phyloP scores from a whole-genome alignment of 2,888 invertebrate species.

The Desoria tigrina region DNA sequence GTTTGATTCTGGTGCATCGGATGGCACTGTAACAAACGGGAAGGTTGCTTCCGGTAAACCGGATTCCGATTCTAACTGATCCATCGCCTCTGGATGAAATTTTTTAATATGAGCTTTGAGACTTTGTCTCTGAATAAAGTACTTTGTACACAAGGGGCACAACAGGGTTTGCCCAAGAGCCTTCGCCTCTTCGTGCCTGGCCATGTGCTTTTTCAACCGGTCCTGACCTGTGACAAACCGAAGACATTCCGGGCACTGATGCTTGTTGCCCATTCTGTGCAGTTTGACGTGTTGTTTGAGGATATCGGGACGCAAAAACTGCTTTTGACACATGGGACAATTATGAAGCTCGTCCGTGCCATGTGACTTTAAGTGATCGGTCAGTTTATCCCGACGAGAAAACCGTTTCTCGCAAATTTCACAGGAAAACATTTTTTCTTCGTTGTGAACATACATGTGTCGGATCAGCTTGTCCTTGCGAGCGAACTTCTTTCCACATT shows the following conservation, averaged over 20 bases:
- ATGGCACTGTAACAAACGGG: too few relatives aligned
- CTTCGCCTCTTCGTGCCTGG: conserved; percentile 45
- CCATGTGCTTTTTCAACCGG: conserved; percentile 43
- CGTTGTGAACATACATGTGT: conserved; percentile 48
- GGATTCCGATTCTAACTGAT: not conserved
- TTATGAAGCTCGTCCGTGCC: conserved; percentile 42
- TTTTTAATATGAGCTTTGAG: conserved; percentile 46
- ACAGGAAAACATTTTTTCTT: conserved; percentile 48
- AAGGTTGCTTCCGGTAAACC: too few relatives aligned
- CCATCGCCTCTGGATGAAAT: conserved; percentile 37
- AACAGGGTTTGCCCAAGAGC: conserved; percentile 38
- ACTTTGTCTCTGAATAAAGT: conserved; percentile 47
- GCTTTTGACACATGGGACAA: conserved; percentile 44
- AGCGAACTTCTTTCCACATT: conserved; percentile 47
- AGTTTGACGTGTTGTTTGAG: conserved; percentile 47
- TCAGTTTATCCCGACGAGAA: conserved; percentile 44
- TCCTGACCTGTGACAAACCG: conserved; percentile 45
- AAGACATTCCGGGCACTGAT: conserved; percentile 48
- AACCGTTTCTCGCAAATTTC: conserved; percentile 43
- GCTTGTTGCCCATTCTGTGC: conserved; percentile 44
- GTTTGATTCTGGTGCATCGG: too few relatives aligned
- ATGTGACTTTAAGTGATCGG: conserved; percentile 45
- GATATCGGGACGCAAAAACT: conserved; percentile 46
- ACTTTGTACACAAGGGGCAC: conserved; percentile 46
- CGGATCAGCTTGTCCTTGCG: conserved; percentile 43